Evolutionary conservation across 2,113 vertebrate genomes (phyloP).

Genomic region (Himantopus leucocephalus): DNA sequence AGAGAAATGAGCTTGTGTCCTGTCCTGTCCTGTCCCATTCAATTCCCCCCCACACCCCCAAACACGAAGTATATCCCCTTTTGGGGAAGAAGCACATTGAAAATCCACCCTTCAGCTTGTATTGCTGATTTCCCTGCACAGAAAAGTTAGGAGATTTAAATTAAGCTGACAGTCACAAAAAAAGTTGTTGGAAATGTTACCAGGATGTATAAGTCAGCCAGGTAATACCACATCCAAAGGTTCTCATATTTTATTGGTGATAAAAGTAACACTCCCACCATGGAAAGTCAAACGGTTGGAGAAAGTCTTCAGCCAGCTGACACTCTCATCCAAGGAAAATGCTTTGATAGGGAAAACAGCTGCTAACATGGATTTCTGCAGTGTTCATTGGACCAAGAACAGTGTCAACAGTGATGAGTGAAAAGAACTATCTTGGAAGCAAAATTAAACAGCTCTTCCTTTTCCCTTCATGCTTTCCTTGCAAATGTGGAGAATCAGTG

Average conservation of each 20-base stretch:
- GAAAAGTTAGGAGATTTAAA: background rate
- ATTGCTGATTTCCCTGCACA: background rate
- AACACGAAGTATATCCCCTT: background rate
- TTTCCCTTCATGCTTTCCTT: background rate
- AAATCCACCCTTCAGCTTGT: background rate
- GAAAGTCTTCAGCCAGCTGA: conserved; percentile 56
- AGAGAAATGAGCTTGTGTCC: background rate
- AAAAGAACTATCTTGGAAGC: conserved; percentile 34
- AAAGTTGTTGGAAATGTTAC: background rate
- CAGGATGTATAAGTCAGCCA: background rate
- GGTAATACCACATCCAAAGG: conserved; percentile 33
- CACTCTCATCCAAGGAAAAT: conserved; percentile 53
- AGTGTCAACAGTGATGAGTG: background rate
- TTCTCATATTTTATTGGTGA: conserved; percentile 26
- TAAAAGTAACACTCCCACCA: conserved; percentile 26
- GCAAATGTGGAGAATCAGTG: background rate
- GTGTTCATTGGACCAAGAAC: background rate
- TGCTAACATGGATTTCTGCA: conserved; percentile 45
- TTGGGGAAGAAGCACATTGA: background rate
- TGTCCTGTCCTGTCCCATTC: background rate
- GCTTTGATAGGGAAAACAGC: conserved; percentile 62
- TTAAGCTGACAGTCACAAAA: background rate
- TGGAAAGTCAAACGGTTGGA: conserved; percentile 60
- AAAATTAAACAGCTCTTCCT: background rate
- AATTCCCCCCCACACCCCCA: too few species aligned